phyloP scores from a whole-genome alignment of 2,113 vertebrate species.

The Myotis davidii region DNA sequence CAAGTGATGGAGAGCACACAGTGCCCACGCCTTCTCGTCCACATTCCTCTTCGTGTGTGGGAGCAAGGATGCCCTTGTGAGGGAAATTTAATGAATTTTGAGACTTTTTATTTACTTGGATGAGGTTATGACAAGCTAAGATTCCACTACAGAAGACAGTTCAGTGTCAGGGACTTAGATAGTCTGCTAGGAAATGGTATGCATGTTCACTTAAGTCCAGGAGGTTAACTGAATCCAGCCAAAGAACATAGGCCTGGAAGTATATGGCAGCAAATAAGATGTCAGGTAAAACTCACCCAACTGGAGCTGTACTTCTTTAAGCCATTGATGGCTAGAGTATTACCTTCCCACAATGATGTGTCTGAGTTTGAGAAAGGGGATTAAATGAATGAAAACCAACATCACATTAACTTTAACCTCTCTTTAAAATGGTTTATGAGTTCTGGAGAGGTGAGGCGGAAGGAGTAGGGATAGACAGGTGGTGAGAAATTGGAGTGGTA shows the following conservation, averaged over 20 bases:
- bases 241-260: neutral
- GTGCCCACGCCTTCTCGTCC: neutral
- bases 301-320: neutral
- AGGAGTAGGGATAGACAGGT: neutral
- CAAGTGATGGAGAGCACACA: accelerated
- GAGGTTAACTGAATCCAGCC: neutral
- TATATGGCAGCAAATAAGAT: neutral
- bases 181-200: neutral
- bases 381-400: neutral
- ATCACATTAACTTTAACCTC: neutral
- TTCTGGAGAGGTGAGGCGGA: neutral
- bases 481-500: neutral
- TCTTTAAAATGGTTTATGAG: neutral
- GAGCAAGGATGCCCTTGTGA: neutral
- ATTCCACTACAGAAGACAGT: neutral
- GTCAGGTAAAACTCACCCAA: neutral
- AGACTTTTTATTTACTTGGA: neutral
- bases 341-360: neutral
- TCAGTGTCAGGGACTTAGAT: neutral
- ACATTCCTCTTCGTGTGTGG: no score
- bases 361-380: neutral
- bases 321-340: neutral
- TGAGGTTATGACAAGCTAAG: neutral
- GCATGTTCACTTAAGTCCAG: neutral
- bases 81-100: neutral